phyloP scores from a whole-genome alignment of 2,113 vertebrate genomes.

The Plecotus auritus region DNA sequence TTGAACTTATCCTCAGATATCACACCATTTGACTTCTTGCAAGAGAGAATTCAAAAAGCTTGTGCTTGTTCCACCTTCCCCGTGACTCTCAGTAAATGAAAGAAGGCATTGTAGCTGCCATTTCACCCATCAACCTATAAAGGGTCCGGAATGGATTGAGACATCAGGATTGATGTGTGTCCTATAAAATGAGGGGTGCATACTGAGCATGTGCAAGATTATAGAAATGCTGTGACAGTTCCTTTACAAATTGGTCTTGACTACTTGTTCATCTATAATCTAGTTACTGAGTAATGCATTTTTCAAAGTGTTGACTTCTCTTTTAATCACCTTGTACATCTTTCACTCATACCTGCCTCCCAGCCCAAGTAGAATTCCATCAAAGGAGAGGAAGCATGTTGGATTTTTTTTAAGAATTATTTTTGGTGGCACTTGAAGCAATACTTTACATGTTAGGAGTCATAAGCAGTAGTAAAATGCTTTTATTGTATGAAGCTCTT shows the following conservation, averaged over 20 bases:
- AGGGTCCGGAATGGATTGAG: background rate
- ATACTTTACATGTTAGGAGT: conserved; percentile 3
- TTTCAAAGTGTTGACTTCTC: conserved; percentile 36
- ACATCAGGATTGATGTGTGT: background rate
- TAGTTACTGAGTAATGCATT: background rate
- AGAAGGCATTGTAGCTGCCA: background rate
- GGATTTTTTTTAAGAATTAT: background rate
- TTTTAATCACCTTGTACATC: background rate
- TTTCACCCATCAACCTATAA: background rate
- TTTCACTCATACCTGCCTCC: background rate
- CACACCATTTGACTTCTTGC: background rate
- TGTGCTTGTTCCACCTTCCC: background rate
- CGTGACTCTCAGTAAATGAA: background rate
- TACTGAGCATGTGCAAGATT: background rate
- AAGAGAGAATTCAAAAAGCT: background rate
- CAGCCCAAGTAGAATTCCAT: background rate
- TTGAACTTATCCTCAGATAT: background rate
- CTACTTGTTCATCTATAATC: background rate
- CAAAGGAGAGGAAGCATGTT: background rate
- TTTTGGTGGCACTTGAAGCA: background rate
- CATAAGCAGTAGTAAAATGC: background rate
- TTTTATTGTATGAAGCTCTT: background rate
- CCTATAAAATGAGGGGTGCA: background rate
- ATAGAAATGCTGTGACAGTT: background rate
- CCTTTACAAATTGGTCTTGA: conserved; percentile 4